Conservation (phyloP, 2,113 vertebrate genomes). For the Pelobates fuscus region DNA sequence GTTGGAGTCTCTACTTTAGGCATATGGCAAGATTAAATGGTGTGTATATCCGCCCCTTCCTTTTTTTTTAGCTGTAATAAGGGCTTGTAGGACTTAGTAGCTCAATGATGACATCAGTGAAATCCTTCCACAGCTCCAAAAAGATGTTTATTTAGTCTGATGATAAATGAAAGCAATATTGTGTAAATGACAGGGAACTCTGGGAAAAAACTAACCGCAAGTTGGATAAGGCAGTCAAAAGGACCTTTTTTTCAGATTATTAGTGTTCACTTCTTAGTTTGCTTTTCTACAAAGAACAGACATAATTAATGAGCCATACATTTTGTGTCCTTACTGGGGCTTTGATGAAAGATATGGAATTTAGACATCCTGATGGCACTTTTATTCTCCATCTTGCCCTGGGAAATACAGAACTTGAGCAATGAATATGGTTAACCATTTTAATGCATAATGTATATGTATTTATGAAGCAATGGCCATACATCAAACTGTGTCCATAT, state of each 20-base stretch:
- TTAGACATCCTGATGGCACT: background rate
- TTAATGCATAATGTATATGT: too few relatives aligned
- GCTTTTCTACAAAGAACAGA: slow-evolving; percentile 10
- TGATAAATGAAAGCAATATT: slow-evolving; percentile 37
- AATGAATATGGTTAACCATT: too few relatives aligned
- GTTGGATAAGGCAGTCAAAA: slow-evolving; percentile 7
- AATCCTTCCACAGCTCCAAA: slow-evolving; percentile 12
- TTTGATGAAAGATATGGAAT: slow-evolving; percentile 25
- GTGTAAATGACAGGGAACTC: slow-evolving; percentile 6
- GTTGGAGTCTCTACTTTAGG: slow-evolving; percentile 15
- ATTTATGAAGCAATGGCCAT: too few relatives aligned
- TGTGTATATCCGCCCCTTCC: slow-evolving; percentile 7
- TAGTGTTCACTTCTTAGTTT: background rate
- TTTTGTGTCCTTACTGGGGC: background rate
- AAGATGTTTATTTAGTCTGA: slow-evolving; percentile 29
- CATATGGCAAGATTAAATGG: slow-evolving; percentile 15
- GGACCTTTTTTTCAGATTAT: slow-evolving; percentile 1
- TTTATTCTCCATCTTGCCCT: background rate
- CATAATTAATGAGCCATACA: slow-evolving; percentile 32
- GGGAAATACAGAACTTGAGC: too few relatives aligned
- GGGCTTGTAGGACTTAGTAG: background rate
- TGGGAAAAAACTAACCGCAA: slow-evolving; percentile 1
- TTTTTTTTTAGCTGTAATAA: slow-evolving; percentile 13
- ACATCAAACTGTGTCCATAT: too few relatives aligned
- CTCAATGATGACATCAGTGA: slow-evolving; percentile 20